Evolutionary conservation across 2,888 invertebrate species (phyloP).

Genomic region (Sinopyrophorus schimmeli): DNA sequence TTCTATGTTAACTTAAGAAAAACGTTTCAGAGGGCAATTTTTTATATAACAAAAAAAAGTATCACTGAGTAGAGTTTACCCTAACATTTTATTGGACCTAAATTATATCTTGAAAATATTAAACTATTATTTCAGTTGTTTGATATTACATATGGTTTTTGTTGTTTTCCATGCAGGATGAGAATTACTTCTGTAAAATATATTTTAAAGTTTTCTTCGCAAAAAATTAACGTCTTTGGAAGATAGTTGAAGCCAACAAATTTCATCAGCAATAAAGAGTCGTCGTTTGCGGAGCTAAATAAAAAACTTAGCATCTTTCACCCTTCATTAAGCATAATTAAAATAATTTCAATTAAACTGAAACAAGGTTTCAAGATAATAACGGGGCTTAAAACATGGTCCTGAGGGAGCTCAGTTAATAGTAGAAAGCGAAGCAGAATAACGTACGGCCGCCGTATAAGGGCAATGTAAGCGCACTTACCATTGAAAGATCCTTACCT

Average conservation of each 20-base stretch:
- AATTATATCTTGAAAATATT: no score
- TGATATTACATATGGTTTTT: no score
- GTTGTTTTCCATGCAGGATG: no score
- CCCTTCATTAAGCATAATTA: constrained; percentile 40
- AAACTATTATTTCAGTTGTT: no score
- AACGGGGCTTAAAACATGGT: constrained; percentile 35
- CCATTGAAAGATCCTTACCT: constrained; percentile 29
- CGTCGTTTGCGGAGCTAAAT: constrained; percentile 31
- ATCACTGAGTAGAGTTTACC: no score
- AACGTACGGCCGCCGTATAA: constrained; percentile 29
- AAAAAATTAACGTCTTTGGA: constrained; percentile 19
- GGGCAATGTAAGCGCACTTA: constrained; percentile 26
- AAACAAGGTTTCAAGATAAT: constrained; percentile 37
- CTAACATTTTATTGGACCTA: no score
- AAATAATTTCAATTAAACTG: constrained; percentile 40
- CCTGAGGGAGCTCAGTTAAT: constrained; percentile 33
- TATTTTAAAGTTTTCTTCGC: constrained; percentile 7
- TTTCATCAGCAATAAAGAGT: constrained; percentile 29
- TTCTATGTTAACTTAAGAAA: no score
- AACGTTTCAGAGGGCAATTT: no score
- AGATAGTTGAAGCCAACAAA: constrained; percentile 20
- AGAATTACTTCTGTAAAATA: no score
- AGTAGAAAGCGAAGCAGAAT: constrained; percentile 31
- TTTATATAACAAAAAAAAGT: no score
- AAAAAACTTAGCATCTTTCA: constrained; percentile 38